Conservation (phyloP, 2,888 invertebrate species). For the Pristionchus mayeri region DNA sequence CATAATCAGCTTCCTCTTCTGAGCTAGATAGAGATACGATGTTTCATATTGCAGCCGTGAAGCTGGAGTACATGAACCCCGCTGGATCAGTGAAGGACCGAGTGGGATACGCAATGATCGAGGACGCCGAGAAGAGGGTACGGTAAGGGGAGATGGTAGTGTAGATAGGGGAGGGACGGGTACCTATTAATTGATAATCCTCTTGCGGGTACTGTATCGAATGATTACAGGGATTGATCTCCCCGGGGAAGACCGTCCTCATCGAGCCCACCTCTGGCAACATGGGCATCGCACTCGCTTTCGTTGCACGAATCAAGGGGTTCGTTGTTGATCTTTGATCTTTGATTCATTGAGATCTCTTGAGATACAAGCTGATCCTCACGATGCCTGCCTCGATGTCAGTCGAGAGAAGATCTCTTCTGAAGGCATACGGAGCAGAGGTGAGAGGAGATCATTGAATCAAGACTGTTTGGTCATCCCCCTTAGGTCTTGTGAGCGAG, state of each 20-base stretch:
- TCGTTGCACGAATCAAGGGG: constrained; percentile 48
- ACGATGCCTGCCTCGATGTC: constrained; percentile 75
- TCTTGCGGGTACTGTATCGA: neutral
- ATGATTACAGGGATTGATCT: constrained; percentile 54
- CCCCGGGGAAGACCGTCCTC: constrained; percentile 67
- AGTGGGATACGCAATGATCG: constrained; percentile 45
- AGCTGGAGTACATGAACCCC: constrained; percentile 49
- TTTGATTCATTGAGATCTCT: constrained; percentile 53
- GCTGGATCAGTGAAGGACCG: constrained; percentile 49
- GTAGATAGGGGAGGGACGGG: too few relatives aligned
- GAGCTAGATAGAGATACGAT: neutral
- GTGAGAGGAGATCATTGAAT: neutral
- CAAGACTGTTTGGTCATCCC: neutral
- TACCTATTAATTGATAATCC: neutral
- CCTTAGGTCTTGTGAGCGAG: neutral
- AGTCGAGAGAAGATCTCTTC: constrained; percentile 68
- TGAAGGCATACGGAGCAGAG: constrained; percentile 70
- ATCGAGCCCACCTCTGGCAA: constrained; percentile 74
- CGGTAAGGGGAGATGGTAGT: neutral
- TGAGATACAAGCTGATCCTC: constrained; percentile 72
- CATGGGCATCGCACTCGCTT: constrained; percentile 75
- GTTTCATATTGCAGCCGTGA: constrained; percentile 26
- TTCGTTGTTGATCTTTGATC: constrained; percentile 7
- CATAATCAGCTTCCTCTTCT: neutral
- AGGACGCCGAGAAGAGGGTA: constrained; percentile 49